phyloP scores from a whole-genome alignment of 2,888 invertebrate species.

The Megaustenia siamemsis region DNA sequence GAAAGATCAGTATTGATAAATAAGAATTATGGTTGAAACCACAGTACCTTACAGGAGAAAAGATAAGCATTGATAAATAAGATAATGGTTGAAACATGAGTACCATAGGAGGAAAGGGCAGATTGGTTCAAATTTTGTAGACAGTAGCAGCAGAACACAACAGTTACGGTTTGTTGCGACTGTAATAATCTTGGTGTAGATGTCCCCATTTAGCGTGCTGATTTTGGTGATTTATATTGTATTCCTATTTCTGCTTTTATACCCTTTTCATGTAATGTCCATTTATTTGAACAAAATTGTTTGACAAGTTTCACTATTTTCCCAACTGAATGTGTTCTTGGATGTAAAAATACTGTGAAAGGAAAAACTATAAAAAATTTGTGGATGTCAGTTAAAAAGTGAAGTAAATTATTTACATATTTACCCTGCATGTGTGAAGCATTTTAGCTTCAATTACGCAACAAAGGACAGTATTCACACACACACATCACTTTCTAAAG shows the following conservation, averaged over 20 bases:
- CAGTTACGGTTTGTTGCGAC: too few relatives aligned
- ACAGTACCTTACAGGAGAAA: too few relatives aligned
- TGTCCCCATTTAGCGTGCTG: not conserved
- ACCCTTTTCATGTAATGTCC: not conserved
- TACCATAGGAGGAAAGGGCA: too few relatives aligned
- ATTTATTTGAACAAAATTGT: not conserved
- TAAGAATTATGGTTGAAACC: too few relatives aligned
- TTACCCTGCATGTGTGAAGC: not conserved
- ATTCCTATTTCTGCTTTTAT: not conserved
- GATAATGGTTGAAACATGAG: too few relatives aligned
- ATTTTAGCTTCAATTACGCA: not conserved
- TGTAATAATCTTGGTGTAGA: not conserved
- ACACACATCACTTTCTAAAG: too few relatives aligned
- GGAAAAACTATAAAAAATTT: not conserved
- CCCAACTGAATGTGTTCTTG: not conserved
- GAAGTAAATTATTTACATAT: not conserved
- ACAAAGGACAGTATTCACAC: too few relatives aligned
- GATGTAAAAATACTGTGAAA: not conserved
- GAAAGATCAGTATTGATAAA: too few relatives aligned
- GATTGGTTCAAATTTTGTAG: too few relatives aligned
- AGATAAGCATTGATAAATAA: too few relatives aligned
- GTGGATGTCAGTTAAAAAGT: not conserved
- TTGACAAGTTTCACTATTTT: not conserved
- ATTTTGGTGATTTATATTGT: not conserved
- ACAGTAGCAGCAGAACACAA: too few relatives aligned